Evolutionary conservation across 2,113 vertebrate species (phyloP).

Genomic region (Pterophyllum scalare): DNA sequence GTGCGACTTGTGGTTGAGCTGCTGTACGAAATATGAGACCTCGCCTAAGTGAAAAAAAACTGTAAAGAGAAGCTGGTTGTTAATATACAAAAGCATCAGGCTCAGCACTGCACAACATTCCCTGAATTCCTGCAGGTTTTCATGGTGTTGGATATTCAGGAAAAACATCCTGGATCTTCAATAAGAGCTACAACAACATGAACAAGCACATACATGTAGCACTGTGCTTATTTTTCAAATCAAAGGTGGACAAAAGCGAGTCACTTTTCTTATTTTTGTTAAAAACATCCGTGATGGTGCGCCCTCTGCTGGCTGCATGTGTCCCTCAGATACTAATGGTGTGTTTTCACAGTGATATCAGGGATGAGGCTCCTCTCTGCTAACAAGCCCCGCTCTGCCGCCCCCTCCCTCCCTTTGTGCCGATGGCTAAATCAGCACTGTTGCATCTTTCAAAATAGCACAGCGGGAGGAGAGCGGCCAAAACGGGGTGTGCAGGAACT

Average conservation of each 20-base stretch:
- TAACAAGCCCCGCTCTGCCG: slow-evolving; percentile 29
- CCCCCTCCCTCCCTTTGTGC: slow-evolving; percentile 47
- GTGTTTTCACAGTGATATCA: slow-evolving; percentile 16
- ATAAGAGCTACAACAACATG: too few species aligned
- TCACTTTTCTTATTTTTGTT: background rate
- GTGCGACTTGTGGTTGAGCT: background rate
- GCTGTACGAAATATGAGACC: too few species aligned
- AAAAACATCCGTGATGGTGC: background rate
- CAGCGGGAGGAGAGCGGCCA: slow-evolving; percentile 54
- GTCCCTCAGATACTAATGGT: slow-evolving; percentile 10
- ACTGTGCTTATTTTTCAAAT: background rate
- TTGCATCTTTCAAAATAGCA: slow-evolving; percentile 72
- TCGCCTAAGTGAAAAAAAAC: too few species aligned
- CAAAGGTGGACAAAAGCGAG: background rate
- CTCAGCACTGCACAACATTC: too few species aligned
- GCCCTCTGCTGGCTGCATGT: slow-evolving; percentile 16
- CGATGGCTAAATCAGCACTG: slow-evolving; percentile 57
- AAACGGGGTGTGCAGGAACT: slow-evolving; percentile 62
- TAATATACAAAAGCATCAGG: too few species aligned
- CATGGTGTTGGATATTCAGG: background rate
- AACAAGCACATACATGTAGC: too few species aligned
- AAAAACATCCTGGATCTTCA: background rate
- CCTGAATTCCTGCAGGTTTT: too few species aligned
- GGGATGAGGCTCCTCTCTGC: slow-evolving; percentile 37
- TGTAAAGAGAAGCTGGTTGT: too few species aligned